Conservation (phyloP, 2,888 invertebrate species). For the Agonopterix arenella region DNA sequence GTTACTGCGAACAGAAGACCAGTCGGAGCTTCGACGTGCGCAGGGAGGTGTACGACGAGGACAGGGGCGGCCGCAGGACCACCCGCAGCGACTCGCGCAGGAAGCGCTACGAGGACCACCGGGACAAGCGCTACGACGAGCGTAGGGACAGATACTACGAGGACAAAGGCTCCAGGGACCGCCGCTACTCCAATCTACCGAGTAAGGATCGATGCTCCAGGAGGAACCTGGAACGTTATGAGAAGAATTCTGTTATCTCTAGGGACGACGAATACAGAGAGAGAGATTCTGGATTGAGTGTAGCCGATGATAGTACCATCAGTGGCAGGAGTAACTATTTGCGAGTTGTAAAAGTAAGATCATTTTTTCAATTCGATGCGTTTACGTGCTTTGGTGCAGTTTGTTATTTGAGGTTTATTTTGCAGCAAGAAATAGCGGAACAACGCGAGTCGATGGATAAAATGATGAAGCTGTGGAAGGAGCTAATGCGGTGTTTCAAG, state of each 20-base stretch:
- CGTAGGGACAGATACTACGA: slow-evolving; percentile 36
- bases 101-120: slow-evolving; percentile 29
- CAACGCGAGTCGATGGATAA: slow-evolving; percentile 70
- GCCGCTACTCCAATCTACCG: slow-evolving; percentile 11
- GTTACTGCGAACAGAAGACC: slow-evolving; percentile 44
- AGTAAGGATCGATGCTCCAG: slow-evolving; percentile 35
- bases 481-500: slow-evolving; percentile 67
- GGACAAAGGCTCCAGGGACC: slow-evolving; percentile 22
- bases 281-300: slow-evolving; percentile 60
- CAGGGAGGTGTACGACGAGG: slow-evolving; percentile 42
- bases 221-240: slow-evolving; percentile 42
- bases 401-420: neutral
- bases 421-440: slow-evolving; percentile 64
- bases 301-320: slow-evolving; percentile 56
- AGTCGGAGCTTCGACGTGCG: slow-evolving; percentile 55
- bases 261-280: slow-evolving; percentile 54
- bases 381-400: too few species aligned
- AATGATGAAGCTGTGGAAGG: slow-evolving; percentile 72
- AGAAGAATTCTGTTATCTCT: slow-evolving; percentile 47
- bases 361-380: neutral
- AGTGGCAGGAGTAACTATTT: slow-evolving; percentile 61
- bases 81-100: slow-evolving; percentile 44
- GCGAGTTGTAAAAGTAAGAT: slow-evolving; percentile 53
- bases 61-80: slow-evolving; percentile 31
- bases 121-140: slow-evolving; percentile 25